Percentiles rank a stretch among this genome's conserved stretches.
phyloP scores from a whole-genome alignment of 2,888 invertebrate genomes.

The Peribatodes rhomboidaria region DNA sequence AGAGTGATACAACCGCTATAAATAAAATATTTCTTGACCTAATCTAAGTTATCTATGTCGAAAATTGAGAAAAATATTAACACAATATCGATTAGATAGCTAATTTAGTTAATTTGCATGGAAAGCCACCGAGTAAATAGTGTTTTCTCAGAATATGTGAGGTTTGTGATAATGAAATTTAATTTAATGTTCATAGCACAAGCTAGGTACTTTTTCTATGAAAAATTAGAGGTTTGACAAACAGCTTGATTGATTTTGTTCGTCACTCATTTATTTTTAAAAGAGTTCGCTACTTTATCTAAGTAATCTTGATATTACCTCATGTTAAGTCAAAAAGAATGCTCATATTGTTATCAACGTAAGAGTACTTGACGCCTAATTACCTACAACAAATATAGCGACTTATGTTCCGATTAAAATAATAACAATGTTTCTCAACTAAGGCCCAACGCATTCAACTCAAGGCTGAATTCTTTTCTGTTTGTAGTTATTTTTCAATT shows the following conservation, averaged over 20 bases:
- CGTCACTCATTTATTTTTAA: too few relatives aligned
- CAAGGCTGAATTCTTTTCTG: conserved; percentile 20
- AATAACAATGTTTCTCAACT: conserved; percentile 12
- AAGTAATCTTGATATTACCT: too few relatives aligned
- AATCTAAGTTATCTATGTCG: background rate
- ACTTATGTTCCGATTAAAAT: background rate
- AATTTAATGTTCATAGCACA: too few relatives aligned
- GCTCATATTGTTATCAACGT: too few relatives aligned
- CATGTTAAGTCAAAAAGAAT: too few relatives aligned
- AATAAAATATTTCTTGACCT: conserved; percentile 12
- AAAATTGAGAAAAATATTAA: background rate
- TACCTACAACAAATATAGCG: background rate
- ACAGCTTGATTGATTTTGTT: too few relatives aligned
- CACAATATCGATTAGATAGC: background rate
- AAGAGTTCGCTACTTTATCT: too few relatives aligned
- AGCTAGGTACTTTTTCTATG: too few relatives aligned
- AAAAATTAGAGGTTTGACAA: too few relatives aligned
- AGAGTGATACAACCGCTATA: conserved; percentile 11
- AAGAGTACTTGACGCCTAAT: background rate
- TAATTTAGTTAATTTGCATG: background rate
- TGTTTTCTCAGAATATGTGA: too few relatives aligned
- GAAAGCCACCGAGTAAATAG: too few relatives aligned
- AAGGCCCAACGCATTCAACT: conserved; percentile 13
- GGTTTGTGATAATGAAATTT: too few relatives aligned
- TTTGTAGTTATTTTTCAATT: conserved; percentile 32